Evolutionary conservation across 2,888 invertebrate genomes (phyloP), one percentile per base, ranked within the genome.

Genomic region (Agrochola macilenta): DNA sequence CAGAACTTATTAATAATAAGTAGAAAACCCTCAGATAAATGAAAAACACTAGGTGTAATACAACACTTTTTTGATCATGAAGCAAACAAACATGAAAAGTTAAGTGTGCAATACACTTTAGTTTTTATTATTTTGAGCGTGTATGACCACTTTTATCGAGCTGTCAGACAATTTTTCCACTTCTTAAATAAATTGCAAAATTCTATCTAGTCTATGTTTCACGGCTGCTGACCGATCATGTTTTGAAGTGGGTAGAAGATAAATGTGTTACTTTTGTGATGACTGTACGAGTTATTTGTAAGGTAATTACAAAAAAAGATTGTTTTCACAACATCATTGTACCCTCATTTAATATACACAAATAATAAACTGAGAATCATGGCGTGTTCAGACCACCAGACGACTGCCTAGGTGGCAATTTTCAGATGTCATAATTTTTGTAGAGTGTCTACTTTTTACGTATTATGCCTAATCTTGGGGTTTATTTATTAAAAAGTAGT

Each of bases 221-320:
- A 88, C 89, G 88, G 89, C 89, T 93, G 92, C 92, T 96, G 96
- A 96, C 96, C 93, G 95, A 95, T 95, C 94, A 95, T 95, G 95
- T 95, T 96, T 96, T 96, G 95, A 96, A 95, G 96, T 95, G 94
- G 94, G 90, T 92, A 94, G 90, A 94, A 94, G 93, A 90, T 93
- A 92, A 93, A 95, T 94, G 94, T 96, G 95, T 95, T 95, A 95
- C 94, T 94, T 95, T 95, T 96, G 96, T 96, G 96, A 96, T 96
- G 96, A 95, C 94, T 96, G 93, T 95, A 93, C 95, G 93, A 95
- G 93, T 93, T 93, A 94, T 93, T 95, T 94, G 88, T 95, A 95
- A 96, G 96, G 96, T 96, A 96, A 93, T 91, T 89, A 75, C 81
- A 79, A 82, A 85, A 89, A 87, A 88, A 85, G 71, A 82, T 81